phyloP scores from a whole-genome alignment of 1,140 invertebrate species.

The Zeugodacus cucurbitae region DNA sequence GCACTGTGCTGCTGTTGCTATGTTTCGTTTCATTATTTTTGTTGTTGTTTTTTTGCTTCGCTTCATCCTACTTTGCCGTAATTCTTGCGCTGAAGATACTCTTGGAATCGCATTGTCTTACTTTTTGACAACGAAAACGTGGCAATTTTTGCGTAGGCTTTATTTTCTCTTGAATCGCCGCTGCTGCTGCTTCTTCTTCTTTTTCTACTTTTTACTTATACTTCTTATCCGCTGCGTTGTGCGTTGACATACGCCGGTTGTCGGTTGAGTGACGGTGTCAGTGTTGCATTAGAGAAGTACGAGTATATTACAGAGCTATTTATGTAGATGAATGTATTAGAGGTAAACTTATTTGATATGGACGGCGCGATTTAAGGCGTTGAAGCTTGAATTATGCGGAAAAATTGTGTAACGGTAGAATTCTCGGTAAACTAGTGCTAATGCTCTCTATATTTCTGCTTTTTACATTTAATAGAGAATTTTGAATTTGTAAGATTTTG shows the following conservation, averaged over 20 bases:
- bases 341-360: no score
- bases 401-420: no score
- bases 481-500: no score
- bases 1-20: background rate
- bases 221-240: background rate
- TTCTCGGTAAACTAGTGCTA: no score
- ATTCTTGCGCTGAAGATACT: background rate
- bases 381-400: no score
- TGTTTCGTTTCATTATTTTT: background rate
- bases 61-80: background rate
- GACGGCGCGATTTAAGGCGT: no score
- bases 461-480: no score
- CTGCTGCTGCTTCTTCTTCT: background rate
- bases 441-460: no score
- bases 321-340: no score
- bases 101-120: background rate
- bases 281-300: background rate
- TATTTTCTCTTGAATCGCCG: background rate
- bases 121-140: constrained; percentile 23
- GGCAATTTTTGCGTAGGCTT: constrained; percentile 26
- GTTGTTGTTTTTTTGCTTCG: background rate
- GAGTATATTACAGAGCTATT: no score
- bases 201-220: background rate
- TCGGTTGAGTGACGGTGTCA: background rate
- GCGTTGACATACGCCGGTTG: constrained; percentile 6